Base-by-base conservation (phyloP, 2,888 invertebrate genomes). In the Caenorhabditis becei region DNA sequence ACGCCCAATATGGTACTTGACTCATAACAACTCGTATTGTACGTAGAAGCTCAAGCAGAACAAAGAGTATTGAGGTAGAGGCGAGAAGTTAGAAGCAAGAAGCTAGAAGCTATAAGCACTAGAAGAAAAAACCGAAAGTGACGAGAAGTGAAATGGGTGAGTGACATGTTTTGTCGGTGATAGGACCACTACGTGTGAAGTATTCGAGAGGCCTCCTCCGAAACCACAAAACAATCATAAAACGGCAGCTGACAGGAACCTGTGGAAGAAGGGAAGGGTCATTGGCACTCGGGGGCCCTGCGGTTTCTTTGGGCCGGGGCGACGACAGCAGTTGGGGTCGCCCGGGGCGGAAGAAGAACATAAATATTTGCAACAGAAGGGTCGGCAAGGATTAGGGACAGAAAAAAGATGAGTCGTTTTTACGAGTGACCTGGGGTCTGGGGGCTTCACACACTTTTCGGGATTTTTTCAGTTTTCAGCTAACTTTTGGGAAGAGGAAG, bases 281-380 rank as follows among this genome's bases (percentile, higher is more conserved):
- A 74, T 65, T 74, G 51, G 75, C 75, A 75, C 66, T 75, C 61
- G 26, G 59, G 59, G 18, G 59, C 23, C 16, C 41, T 58, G 59
- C 65, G 65, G 49, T 66, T 74, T 74, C 65, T 65, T 72, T 35
- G 24, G 41, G 37, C 70, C 53, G 28, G 66, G 66, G 66, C 75
- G 66, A 75, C 74, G 74, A 75, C 75, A 61, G 61, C 75, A 66
- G 74, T 72, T 63, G 49, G 61, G 47, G 32, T 47, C 44, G 41
- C 44, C 44, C 26, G 11, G 51, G 23, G 35, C 47, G 54, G 26
- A 20, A 54, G 28, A n/a, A 66, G 66, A 75, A 75, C 75, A 75
- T 75, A 75, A 75, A 75, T 75, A 75, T 75, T 75, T 75, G 66
- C 66, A 75, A 67, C 66, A 75, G 54, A 66, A 20, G 35, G 37